phyloP scores from a whole-genome alignment of 1,140 invertebrate genomes.

The Habropoda laboriosa region DNA sequence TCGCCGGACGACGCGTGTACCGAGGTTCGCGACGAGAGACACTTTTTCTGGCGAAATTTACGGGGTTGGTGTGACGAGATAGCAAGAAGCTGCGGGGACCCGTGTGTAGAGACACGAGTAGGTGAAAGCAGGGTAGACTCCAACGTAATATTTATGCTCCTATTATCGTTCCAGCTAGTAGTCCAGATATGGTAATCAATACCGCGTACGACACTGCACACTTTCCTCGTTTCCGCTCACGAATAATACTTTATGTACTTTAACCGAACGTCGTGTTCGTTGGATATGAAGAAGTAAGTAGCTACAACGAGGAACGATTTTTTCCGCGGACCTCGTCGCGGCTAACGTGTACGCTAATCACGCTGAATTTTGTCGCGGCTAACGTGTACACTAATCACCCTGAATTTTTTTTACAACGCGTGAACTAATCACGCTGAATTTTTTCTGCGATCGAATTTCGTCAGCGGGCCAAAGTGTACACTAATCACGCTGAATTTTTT shows the following conservation, averaged over 20 bases:
- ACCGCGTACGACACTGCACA: neutral
- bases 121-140: neutral
- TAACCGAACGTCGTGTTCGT: too few species aligned
- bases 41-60: too few species aligned
- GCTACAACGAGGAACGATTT: too few species aligned
- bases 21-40: too few species aligned
- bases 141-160: slow-evolving; percentile 23
- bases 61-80: too few species aligned
- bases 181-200: slow-evolving; percentile 32
- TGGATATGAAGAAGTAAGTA: too few species aligned
- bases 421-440: neutral
- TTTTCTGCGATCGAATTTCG: too few species aligned
- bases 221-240: neutral
- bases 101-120: neutral
- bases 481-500: too few species aligned
- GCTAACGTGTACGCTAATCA: neutral
- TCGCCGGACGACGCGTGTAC: too few species aligned
- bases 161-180: slow-evolving; percentile 19
- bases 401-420: too few species aligned
- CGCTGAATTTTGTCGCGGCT: too few species aligned
- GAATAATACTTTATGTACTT: neutral
- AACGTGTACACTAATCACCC: neutral
- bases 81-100: neutral
- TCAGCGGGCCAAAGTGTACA: too few species aligned
- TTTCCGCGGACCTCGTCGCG: neutral